Conservation (phyloP, 2,797 vertebrate species). For the Pangasius krempfi region DNA sequence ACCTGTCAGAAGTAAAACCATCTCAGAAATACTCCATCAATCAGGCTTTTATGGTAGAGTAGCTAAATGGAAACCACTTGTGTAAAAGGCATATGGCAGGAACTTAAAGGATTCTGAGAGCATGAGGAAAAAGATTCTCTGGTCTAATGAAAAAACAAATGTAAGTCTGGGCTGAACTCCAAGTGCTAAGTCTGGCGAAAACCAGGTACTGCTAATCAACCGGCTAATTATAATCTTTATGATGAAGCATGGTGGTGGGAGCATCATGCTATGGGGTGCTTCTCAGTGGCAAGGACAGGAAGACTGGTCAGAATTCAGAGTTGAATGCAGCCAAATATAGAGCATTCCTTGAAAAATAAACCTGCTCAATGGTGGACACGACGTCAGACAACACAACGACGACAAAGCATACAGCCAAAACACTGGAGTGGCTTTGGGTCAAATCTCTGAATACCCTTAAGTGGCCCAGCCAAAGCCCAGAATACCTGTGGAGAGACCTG, state of each 20-base stretch:
- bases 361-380: not conserved
- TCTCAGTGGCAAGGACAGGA: not conserved
- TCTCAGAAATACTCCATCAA: not conserved
- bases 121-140: not conserved
- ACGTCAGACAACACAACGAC: not conserved
- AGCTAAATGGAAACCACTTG: not conserved
- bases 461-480: not conserved
- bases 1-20: not conserved
- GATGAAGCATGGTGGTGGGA: not conserved
- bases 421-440: too few species aligned
- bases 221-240: not conserved
- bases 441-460: not conserved
- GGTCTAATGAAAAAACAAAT: not conserved
- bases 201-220: not conserved
- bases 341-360: not conserved
- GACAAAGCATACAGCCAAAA: not conserved
- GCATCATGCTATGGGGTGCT: not conserved
- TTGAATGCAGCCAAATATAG: not conserved
- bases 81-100: not conserved
- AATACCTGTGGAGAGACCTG: not conserved
- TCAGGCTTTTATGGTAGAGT: not conserved
- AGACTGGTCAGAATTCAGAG: not conserved
- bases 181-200: not conserved
- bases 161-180: not conserved
- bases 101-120: not conserved